phyloP scores from a whole-genome alignment of 2,797 vertebrate genomes.

The Antrozous pallidus region DNA sequence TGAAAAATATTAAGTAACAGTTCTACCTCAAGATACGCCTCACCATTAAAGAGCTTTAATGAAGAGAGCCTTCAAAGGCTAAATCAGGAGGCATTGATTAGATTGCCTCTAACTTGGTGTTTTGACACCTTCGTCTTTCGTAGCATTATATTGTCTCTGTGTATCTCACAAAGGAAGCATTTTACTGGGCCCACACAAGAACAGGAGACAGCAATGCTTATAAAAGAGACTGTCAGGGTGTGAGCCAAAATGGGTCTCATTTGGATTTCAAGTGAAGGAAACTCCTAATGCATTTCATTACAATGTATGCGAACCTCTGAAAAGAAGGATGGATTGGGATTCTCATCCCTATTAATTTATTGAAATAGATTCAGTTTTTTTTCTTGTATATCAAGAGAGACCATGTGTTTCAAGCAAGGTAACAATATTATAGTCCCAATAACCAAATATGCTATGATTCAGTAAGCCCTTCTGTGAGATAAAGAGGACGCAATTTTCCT shows the following conservation, averaged over 20 bases:
- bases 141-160: constrained; percentile 89
- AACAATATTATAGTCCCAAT: constrained; percentile 85
- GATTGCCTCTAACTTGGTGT: constrained; percentile 89
- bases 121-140: constrained; percentile 88
- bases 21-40: constrained; percentile 86
- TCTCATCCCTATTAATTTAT: constrained; percentile 89
- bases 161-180: constrained; percentile 88
- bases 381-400: constrained; percentile 84
- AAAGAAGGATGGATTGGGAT: constrained; percentile 87
- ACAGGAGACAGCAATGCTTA: constrained; percentile 85
- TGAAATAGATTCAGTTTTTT: constrained; percentile 88
- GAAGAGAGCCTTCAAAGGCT: constrained; percentile 88
- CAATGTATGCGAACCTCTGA: constrained; percentile 88
- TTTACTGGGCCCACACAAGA: constrained; percentile 89
- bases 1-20: constrained; percentile 89
- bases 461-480: constrained; percentile 76
- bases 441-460: constrained; percentile 83
- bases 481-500: constrained; percentile 80
- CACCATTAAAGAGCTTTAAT: constrained; percentile 88
- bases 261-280: constrained; percentile 89
- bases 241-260: constrained; percentile 89
- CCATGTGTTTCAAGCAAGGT: constrained; percentile 87
- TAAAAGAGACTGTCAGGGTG: constrained; percentile 88
- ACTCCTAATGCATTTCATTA: constrained; percentile 90
- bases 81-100: constrained; percentile 88